Base-by-base conservation (phyloP, 1,140 invertebrate species). In the Drosophila pectinifera region DNA sequence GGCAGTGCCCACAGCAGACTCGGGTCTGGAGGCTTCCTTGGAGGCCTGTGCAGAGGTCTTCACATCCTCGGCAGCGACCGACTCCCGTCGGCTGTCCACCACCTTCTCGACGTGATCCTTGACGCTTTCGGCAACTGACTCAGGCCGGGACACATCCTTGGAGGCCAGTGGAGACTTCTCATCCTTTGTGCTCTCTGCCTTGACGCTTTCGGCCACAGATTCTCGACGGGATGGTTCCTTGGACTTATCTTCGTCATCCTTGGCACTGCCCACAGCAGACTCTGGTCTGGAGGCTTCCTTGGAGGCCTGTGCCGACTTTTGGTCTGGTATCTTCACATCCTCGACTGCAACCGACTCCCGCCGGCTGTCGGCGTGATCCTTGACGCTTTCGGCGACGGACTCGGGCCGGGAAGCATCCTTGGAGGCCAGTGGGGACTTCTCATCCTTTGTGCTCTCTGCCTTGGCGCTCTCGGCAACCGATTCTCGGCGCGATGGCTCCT, bases 191-290 rank as follows among this genome's bases (percentile, higher is more conserved):
- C n/a, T n/a, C n/a, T n/a, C n/a, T n/a, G n/a, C n/a, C n/a, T n/a
- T n/a, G n/a, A n/a, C n/a, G n/a, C n/a, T n/a, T n/a, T n/a, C n/a
- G n/a, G n/a, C n/a, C n/a, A n/a, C n/a, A n/a, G n/a, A n/a, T n/a
- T n/a, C n/a, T n/a, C n/a, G n/a, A n/a, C n/a, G n/a, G n/a, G n/a
- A n/a, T n/a, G n/a, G n/a, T n/a, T 79, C 13, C 10, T 76, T 59
- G 0, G 80, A 62, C 34, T 63, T 62, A 3, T 82, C 78, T 20
- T 73, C 14, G 24, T 80, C 69, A 4, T 54, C 68, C 24, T 69
- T 77, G n/a, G 65, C 28, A 24, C 72, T 74, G 3, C 53, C 74
- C 0, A 24, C 64, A 1, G 55, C 70, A 0, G 80, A 82, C 10
- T 22, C 59, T 6, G 74, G 73, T 4, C 73, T 43, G 28, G 76